A percentile compares a stretch with the other conserved stretches of the same genome.
phyloP scores from a whole-genome alignment of 1,140 invertebrate genomes.

The Drosophila murphyi region DNA sequence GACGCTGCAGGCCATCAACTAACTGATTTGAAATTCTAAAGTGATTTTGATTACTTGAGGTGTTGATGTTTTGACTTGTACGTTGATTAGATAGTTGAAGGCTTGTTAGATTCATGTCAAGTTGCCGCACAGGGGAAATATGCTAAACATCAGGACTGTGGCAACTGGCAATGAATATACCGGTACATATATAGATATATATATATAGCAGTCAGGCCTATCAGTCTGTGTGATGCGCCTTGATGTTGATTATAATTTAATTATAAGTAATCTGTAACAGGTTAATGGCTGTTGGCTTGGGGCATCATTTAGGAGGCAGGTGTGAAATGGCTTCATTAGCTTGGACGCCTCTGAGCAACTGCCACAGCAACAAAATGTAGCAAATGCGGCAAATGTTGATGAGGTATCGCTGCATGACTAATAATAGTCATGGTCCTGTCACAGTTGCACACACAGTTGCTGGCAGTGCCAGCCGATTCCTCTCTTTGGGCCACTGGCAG shows the following conservation, averaged over 20 bases:
- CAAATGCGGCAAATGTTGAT: slow-evolving; percentile 34
- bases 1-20: slow-evolving; percentile 58
- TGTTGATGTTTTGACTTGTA: slow-evolving; percentile 83
- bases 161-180: no score
- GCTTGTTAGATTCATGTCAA: slow-evolving; percentile 82
- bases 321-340: slow-evolving; percentile 82
- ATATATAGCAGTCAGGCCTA: not conserved
- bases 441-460: slow-evolving; percentile 32
- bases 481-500: slow-evolving; percentile 7
- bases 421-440: slow-evolving; percentile 72
- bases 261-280: slow-evolving; percentile 81
- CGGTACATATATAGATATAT: no score
- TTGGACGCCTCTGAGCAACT: slow-evolving; percentile 41
- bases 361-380: slow-evolving; percentile 7
- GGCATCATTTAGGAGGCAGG: slow-evolving; percentile 74
- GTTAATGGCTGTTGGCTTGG: slow-evolving; percentile 57
- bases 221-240: slow-evolving; percentile 44
- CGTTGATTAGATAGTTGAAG: slow-evolving; percentile 79
- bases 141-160: not conserved
- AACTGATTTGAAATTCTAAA: slow-evolving; percentile 83
- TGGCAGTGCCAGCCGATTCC: slow-evolving; percentile 9
- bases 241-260: slow-evolving; percentile 80
- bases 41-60: slow-evolving; percentile 83
- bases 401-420: slow-evolving; percentile 47
- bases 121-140: slow-evolving; percentile 8